Evolutionary conservation across 2,888 invertebrate genomes (phyloP), one percentile per base, ranked within the genome.

Genomic region (Gonocerus acuteangulatus): DNA sequence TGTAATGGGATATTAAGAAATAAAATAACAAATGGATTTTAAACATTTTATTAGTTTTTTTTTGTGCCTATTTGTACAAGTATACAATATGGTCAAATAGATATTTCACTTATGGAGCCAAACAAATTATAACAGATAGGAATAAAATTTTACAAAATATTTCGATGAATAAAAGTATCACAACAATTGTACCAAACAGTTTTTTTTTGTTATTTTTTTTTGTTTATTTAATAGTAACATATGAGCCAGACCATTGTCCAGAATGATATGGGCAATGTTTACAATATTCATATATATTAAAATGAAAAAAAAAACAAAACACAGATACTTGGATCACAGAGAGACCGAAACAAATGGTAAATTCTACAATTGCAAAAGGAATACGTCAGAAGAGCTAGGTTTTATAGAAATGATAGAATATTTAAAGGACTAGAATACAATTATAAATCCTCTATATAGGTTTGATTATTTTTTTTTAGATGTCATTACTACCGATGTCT

Each of bases 61-160:
- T 65, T 65, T 64, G 64, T 64, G 61, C 64, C 64, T 62, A 62
- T 62, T 65, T 65, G 64, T 65, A 65, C 62, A 65, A 49, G 54
- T 65, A 62, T 56, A 62, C 64, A 60, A 60, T 65, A 65, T 61
- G 52, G 47, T 61, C 52, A 60, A 59, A 23, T 36, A 39, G 39
- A 39, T 60, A 49, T 15, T 45, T 57, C 44, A 57, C 22, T 57
- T 22, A 47, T 47, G 42, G 54, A 54, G 39, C 39, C 54, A 54
- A 54, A 54, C 32, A 36, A 54, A 54, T 34, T 21, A 39, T 39
- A 54, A 54, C 54, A 54, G 54, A 54, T 39, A 54, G 54, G 54
- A 54, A 54, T 54, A 54, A 54, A 54, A 42, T 54, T 39, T 54
- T 54, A 54, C 54, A 54, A 54, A 54, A 54, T 39, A 54, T 39